Base-by-base conservation (phyloP, 2,888 invertebrate genomes). In the Amiota minor region DNA sequence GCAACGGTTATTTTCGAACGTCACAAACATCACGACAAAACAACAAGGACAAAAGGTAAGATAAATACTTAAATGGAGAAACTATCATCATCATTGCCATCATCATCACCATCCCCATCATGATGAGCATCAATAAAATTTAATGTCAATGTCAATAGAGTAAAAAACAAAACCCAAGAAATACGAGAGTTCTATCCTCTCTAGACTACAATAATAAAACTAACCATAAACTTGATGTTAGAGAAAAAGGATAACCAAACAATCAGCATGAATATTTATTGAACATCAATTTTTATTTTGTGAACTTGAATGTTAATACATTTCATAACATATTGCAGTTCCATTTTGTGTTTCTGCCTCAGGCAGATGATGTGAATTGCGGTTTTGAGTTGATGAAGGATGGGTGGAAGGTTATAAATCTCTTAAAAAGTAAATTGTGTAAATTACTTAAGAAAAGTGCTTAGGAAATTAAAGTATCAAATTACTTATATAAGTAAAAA, bases 21-120 rank as follows among this genome's bases (percentile, higher is more conserved):
- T 88, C 90, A 86, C 89, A 91, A 89, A 88, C 90, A 80, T 90
- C 50, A 18, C 23, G 91, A 81, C 90, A 80, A 90, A 53, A 18
- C 23, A 91, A 81, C 35, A 91, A 90, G 90, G 91, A 91, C 89
- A 91, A 90, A 89, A 90, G 91, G 92, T 92, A 87, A 90, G 90
- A 88, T 70, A 11, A 16, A 16, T 59, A 8, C 59, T 59, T 4
- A 35, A 2, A 35, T 6, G 35, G 35, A 35, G 2, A 35, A 35
- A 35, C 35, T 3, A 23, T 23, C 3, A 3, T 23, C 1, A 23
- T n/a, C n/a, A n/a, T n/a, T n/a, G n/a, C n/a, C n/a, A n/a, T n/a
- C n/a, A 11, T 50, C 14, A 14, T 49, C n/a, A 46, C 16, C 35
- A 53, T 1, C 35, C 0, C 6, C 35, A 35, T 35, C 2, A 35